Percentiles rank a stretch among this genome's conserved stretches.
These are phyloP conservation scores for Spodoptera frugiperda DNA, from an alignment of 1,140 invertebrate genomes.

Conservation along the genomic window DNA sequence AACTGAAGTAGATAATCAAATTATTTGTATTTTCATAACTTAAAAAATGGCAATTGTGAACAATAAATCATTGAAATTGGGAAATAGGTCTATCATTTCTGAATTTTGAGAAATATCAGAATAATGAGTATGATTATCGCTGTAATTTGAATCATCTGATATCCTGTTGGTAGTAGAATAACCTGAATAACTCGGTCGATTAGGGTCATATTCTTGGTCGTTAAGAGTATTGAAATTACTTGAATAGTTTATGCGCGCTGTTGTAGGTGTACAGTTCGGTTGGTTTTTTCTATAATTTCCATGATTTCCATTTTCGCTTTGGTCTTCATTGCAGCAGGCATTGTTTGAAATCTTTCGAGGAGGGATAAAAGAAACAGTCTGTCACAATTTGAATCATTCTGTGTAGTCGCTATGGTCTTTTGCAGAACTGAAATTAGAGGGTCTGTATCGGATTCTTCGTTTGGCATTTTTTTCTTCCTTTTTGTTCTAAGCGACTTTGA, in stretches of 20 bases:
- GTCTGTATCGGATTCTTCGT: constrained; percentile 55
- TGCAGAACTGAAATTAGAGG: constrained; percentile 55
- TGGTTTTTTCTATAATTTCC: constrained; percentile 7
- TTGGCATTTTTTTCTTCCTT: constrained; percentile 56
- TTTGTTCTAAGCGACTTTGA: constrained; percentile 56
- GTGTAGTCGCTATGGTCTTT: constrained; percentile 54
- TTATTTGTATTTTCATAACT: constrained; percentile 4
- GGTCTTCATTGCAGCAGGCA: not conserved
- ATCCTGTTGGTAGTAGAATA: constrained; percentile 33
- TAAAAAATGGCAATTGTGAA: constrained; percentile 39
- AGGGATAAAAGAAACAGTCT: constrained; percentile 54
- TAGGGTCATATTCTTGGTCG: constrained; percentile 1
- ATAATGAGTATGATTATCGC: constrained; percentile 43
- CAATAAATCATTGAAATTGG: constrained; percentile 47
- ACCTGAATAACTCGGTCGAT: constrained; percentile 5
- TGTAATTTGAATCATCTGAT: constrained; percentile 50
- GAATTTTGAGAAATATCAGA: constrained; percentile 7
- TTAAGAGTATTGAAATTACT: constrained; percentile 3
- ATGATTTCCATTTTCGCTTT: constrained; percentile 6
- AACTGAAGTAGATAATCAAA: constrained; percentile 32
- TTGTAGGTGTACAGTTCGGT: constrained; percentile 5
- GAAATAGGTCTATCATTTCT: constrained; percentile 50
- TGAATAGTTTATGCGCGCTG: constrained; percentile 5
- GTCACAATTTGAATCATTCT: constrained; percentile 56
- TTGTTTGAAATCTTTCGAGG: constrained; percentile 6